These are phyloP conservation scores for Scaptomyza parva DNA, from an alignment of 2,888 invertebrate genomes.

Conservation along the genomic window DNA sequence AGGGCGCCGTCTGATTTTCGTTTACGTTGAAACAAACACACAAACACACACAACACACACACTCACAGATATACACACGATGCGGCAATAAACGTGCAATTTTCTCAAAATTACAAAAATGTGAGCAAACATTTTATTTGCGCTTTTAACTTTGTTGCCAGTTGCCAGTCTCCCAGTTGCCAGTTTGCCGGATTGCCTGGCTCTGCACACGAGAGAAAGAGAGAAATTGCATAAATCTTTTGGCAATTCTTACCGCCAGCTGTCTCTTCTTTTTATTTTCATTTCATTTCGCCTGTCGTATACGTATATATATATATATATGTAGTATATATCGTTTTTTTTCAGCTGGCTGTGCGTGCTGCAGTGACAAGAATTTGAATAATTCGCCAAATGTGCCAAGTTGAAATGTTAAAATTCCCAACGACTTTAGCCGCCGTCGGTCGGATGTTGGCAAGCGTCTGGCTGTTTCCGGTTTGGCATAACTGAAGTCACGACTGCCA, in stretches of 20 bases:
- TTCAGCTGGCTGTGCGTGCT: conserved; percentile 38
- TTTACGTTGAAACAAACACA: conserved; percentile 53
- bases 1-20: not conserved
- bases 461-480: conserved; percentile 69
- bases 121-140: conserved; percentile 77
- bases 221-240: conserved; percentile 67
- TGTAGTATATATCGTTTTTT: conserved; percentile 17
- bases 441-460: conserved; percentile 74
- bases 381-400: conserved; percentile 79
- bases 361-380: conserved; percentile 81
- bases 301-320: conserved; percentile 15
- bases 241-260: conserved; percentile 59
- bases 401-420: conserved; percentile 79
- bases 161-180: conserved; percentile 36
- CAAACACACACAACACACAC: conserved; percentile 38
- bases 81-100: conserved; percentile 71
- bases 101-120: conserved; percentile 76
- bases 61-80: conserved; percentile 35
- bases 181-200: conserved; percentile 4
- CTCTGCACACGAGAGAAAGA: conserved; percentile 6
- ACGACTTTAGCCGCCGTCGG: conserved; percentile 50
- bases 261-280: conserved; percentile 44
- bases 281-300: conserved; percentile 43
- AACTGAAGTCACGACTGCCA: conserved; percentile 74
- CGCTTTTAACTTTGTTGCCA: conserved; percentile 60